These are phyloP conservation scores for Orthosia gothica DNA, from an alignment of 2,888 invertebrate genomes.

Conservation along the genomic window DNA sequence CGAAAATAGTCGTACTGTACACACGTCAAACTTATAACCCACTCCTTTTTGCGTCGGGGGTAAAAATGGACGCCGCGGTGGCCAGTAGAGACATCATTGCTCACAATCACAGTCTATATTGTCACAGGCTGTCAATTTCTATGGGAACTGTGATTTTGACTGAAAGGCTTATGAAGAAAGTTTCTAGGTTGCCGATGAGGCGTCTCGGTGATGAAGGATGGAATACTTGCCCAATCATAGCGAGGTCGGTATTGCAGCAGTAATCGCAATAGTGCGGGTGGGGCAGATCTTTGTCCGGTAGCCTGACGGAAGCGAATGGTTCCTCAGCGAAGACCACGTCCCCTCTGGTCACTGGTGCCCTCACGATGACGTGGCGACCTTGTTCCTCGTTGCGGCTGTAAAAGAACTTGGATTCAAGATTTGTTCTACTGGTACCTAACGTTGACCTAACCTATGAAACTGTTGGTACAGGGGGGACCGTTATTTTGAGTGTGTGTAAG, in stretches of 20 bases:
- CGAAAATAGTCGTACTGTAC: too few relatives aligned
- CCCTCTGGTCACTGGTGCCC: constrained; percentile 91
- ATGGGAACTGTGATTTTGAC: not conserved
- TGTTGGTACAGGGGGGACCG: not conserved
- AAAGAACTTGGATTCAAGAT: constrained; percentile 19
- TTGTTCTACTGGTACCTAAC: not conserved
- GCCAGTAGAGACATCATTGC: too few relatives aligned
- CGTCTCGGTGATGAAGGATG: not conserved
- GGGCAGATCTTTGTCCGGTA: constrained; percentile 90
- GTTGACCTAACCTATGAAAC: not conserved
- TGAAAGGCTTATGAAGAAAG: too few relatives aligned
- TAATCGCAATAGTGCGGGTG: constrained; percentile 92
- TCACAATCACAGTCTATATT: too few relatives aligned
- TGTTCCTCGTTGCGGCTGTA: constrained; percentile 89
- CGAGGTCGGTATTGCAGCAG: constrained; percentile 92
- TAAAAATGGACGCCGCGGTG: too few relatives aligned
- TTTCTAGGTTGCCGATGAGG: not conserved
- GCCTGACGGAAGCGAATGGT: constrained; percentile 95
- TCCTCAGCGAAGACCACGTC: constrained; percentile 95
- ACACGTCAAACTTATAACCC: too few relatives aligned
- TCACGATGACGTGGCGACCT: constrained; percentile 93
- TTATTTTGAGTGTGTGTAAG: too few relatives aligned
- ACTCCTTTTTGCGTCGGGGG: too few relatives aligned
- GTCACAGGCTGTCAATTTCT: not conserved
- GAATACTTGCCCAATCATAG: constrained; percentile 39